Percentiles rank a stretch among this genome's conserved stretches.
Conservation (phyloP, 1,140 invertebrate species). For the Rhynchophorus ferrugineus region DNA sequence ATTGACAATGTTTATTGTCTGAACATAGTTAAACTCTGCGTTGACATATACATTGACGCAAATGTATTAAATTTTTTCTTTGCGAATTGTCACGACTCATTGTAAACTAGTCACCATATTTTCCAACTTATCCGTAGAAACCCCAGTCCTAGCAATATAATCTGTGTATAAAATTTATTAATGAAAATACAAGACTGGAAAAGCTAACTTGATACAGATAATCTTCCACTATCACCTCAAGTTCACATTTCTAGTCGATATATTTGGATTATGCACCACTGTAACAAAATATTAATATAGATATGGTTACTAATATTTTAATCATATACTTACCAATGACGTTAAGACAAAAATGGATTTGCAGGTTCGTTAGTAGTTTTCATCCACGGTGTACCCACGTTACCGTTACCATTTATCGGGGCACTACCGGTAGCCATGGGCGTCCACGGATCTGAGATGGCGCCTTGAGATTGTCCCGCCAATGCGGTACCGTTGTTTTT, state of each 20-base stretch:
- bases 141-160: constrained; percentile 1
- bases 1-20: neutral
- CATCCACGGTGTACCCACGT: constrained; percentile 27
- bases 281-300: neutral
- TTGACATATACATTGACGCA: too few species aligned
- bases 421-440: constrained; percentile 27
- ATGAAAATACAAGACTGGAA: constrained; percentile 4
- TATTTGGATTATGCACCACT: constrained; percentile 1
- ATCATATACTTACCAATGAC: constrained; percentile 2
- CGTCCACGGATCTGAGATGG: constrained; percentile 35
- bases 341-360: constrained; percentile 40
- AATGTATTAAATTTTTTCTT: too few species aligned
- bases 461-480: neutral
- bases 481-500: constrained; percentile 14
- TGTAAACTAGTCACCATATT: constrained; percentile 1
- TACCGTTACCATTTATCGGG: constrained; percentile 13
- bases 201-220: constrained; percentile 6
- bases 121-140: neutral
- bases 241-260: constrained; percentile 10
- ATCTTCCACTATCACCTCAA: constrained; percentile 6
- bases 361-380: constrained; percentile 37
- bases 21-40: neutral
- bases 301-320: neutral
- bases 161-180: constrained; percentile 11
- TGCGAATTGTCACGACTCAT: too few species aligned